phyloP scores from a whole-genome alignment of 2,888 invertebrate species.

The Tineola bisselliella region DNA sequence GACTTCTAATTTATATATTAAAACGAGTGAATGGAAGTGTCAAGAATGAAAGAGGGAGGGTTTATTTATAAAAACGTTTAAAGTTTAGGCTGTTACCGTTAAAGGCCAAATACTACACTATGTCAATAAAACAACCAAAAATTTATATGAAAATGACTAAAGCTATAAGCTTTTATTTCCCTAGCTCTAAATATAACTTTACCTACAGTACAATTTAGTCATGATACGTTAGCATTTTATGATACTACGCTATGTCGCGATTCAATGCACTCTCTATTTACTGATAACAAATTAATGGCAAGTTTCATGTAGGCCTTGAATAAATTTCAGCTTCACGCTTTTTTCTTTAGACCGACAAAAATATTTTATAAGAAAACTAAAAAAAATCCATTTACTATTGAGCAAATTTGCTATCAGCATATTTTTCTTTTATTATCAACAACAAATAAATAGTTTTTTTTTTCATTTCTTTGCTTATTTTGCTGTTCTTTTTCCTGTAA shows the following conservation, averaged over 20 bases:
- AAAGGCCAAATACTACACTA: slow-evolving; percentile 1
- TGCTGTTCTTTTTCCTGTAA: background rate
- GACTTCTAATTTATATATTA: background rate
- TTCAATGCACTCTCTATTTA: background rate
- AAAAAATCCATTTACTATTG: no score
- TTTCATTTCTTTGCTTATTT: background rate
- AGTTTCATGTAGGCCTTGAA: no score
- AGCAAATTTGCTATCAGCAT: no score
- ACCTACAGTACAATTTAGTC: background rate
- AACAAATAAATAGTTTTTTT: background rate
- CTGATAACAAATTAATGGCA: background rate
- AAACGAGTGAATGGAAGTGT: background rate
- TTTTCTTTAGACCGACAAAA: no score
- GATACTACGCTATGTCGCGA: background rate
- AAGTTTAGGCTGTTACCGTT: slow-evolving; percentile 10
- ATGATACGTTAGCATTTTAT: slow-evolving; percentile 1
- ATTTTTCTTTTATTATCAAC: no score
- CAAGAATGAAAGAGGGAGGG: background rate
- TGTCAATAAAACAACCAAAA: slow-evolving; percentile 37
- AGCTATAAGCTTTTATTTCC: slow-evolving; percentile 53
- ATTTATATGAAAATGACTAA: slow-evolving; percentile 46
- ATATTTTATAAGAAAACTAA: no score
- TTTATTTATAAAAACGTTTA: background rate
- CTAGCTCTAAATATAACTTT: background rate
- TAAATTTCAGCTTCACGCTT: no score